phyloP scores from a whole-genome alignment of 1,140 invertebrate species.

The Eciton burchellii region DNA sequence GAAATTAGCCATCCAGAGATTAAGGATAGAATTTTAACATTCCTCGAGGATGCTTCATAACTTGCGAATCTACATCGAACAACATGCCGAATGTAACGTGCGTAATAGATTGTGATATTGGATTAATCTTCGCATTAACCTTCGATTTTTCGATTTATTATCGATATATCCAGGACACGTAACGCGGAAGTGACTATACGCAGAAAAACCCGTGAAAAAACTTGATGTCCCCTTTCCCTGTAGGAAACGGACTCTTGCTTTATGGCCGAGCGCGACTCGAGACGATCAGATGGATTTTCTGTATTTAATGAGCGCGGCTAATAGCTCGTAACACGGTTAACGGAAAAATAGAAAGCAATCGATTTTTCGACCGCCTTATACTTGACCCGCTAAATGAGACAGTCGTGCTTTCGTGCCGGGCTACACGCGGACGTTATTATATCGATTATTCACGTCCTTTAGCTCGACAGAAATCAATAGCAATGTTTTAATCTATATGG shows the following conservation, averaged over 20 bases:
- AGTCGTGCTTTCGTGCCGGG: not conserved
- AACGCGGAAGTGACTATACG: no score
- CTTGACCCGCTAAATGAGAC: slow-evolving; percentile 31
- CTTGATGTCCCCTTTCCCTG: not conserved
- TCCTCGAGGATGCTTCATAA: no score
- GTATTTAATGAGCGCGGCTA: slow-evolving; percentile 20
- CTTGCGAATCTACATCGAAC: no score
- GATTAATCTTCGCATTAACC: no score
- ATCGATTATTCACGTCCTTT: not conserved
- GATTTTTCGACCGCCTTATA: slow-evolving; percentile 48
- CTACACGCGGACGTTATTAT: slow-evolving; percentile 14
- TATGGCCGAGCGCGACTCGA: slow-evolving; percentile 1
- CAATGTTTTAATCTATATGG: slow-evolving; percentile 18
- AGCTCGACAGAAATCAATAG: not conserved
- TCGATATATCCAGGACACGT: no score
- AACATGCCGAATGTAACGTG: no score
- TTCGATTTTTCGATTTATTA: no score
- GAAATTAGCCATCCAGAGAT: not conserved
- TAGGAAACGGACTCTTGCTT: not conserved
- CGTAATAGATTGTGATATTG: no score
- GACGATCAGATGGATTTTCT: slow-evolving; percentile 30
- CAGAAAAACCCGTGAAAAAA: not conserved
- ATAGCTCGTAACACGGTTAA: slow-evolving; percentile 53
- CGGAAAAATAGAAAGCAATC: slow-evolving; percentile 64
- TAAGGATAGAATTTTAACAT: not conserved